Percentiles rank a stretch among this genome's conserved stretches.
Conservation (phyloP, 2,113 vertebrate species). For the Cavia aperea region DNA sequence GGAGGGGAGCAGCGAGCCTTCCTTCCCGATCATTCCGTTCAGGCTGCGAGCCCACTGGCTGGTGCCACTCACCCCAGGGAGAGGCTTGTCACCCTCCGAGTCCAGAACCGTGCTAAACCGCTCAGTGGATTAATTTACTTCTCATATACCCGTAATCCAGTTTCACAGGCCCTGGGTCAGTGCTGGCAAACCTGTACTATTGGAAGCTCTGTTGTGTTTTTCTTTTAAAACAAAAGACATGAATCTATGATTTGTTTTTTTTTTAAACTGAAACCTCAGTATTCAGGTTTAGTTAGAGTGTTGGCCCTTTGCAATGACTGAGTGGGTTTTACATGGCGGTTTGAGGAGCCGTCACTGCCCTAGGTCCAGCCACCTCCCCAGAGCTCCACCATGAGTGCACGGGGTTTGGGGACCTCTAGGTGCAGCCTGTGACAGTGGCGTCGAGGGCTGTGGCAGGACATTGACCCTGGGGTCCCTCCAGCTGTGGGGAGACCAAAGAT, state of each 20-base stretch:
- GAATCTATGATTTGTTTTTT: neutral
- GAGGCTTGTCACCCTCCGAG: neutral
- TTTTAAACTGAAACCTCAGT: neutral
- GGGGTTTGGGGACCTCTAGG: neutral
- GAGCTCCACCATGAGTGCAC: neutral
- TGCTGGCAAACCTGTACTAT: neutral
- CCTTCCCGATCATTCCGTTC: neutral
- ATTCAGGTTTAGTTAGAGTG: neutral
- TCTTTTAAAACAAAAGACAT: neutral
- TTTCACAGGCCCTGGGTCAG: neutral
- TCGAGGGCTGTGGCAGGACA: neutral
- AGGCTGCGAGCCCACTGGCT: neutral
- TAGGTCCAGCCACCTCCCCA: neutral
- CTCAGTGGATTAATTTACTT: neutral
- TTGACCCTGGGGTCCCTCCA: neutral
- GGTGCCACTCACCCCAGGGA: neutral
- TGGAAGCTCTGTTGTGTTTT: neutral
- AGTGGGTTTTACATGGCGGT: neutral
- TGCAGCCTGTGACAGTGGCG: too few relatives aligned
- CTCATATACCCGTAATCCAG: neutral
- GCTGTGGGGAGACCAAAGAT: neutral
- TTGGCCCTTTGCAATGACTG: neutral
- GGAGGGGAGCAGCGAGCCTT: neutral
- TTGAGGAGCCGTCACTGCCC: neutral
- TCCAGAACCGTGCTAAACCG: neutral